phyloP scores from a whole-genome alignment of 2,888 invertebrate genomes.

The Acrobasis repandana region DNA sequence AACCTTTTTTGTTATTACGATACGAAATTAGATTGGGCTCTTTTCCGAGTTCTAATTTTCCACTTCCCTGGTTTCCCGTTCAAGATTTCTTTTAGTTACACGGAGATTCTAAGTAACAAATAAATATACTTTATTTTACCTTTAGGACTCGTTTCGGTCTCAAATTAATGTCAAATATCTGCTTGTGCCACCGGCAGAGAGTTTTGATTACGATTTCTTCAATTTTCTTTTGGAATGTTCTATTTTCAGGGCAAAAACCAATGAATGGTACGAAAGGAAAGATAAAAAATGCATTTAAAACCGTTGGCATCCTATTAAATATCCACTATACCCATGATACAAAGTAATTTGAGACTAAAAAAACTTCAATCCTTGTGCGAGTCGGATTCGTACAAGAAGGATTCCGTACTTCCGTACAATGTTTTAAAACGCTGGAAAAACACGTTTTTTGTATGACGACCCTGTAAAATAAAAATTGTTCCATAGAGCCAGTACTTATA shows the following conservation, averaged over 20 bases:
- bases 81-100: conserved; percentile 24
- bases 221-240: background rate
- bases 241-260: background rate
- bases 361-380: too few relatives aligned
- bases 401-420: too few relatives aligned
- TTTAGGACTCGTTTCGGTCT: background rate
- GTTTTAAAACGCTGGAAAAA: too few relatives aligned
- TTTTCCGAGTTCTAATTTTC: conserved; percentile 32
- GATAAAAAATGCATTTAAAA: too few relatives aligned
- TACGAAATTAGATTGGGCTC: conserved; percentile 30
- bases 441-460: too few relatives aligned
- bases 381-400: too few relatives aligned
- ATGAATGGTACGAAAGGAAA: too few relatives aligned
- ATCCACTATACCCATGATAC: too few relatives aligned
- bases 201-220: background rate
- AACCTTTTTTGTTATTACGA: conserved; percentile 27
- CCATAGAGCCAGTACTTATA: too few relatives aligned
- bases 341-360: too few relatives aligned
- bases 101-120: conserved; percentile 5
- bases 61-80: conserved; percentile 28
- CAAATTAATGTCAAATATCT: conserved; percentile 9
- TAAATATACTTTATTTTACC: conserved; percentile 17
- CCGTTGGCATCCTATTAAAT: too few relatives aligned
- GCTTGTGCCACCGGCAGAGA: background rate
- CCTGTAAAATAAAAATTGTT: too few relatives aligned